A percentile compares a stretch with the other conserved stretches of the same genome.
Evolutionary conservation across 2,113 vertebrate species (phyloP).

Genomic region (Lota lota): DNA sequence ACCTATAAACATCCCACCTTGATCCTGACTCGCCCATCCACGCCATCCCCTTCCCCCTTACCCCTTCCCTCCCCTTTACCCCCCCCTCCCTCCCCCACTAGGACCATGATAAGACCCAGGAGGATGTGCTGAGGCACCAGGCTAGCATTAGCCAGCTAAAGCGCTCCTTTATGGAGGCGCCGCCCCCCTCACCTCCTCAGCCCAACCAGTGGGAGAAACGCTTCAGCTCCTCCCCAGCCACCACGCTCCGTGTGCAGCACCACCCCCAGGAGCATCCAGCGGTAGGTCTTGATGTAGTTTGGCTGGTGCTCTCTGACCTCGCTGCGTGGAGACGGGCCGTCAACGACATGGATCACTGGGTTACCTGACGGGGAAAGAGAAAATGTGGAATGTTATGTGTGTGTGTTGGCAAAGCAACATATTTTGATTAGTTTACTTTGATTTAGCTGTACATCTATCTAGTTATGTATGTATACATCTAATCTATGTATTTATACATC

Average conservation of each 20-base stretch:
- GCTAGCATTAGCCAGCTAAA: slow-evolving; percentile 99
- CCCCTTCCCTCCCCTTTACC: slow-evolving; percentile 6
- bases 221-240: slow-evolving; percentile 90
- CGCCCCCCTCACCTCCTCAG: slow-evolving; percentile 87
- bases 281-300: slow-evolving; percentile 81
- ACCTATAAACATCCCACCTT: too few relatives aligned
- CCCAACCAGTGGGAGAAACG: slow-evolving; percentile 97
- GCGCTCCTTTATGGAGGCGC: slow-evolving; percentile 99
- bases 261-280: slow-evolving; percentile 76
- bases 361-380: too few relatives aligned
- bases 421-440: neutral
- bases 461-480: neutral
- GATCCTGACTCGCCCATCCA: neutral
- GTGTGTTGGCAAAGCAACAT: neutral
- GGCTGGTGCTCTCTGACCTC: neutral
- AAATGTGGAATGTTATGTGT: too few relatives aligned
- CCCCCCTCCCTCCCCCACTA: slow-evolving; percentile 50
- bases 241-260: slow-evolving; percentile 83
- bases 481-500: neutral
- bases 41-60: slow-evolving; percentile 13
- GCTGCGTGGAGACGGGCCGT: too few relatives aligned
- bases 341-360: too few relatives aligned
- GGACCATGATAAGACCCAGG: slow-evolving; percentile 99
- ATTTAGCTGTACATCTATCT: neutral
- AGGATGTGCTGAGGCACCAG: slow-evolving; percentile 98